phyloP scores from a whole-genome alignment of 1,140 invertebrate genomes.

The Dermatophagoides farinae region DNA sequence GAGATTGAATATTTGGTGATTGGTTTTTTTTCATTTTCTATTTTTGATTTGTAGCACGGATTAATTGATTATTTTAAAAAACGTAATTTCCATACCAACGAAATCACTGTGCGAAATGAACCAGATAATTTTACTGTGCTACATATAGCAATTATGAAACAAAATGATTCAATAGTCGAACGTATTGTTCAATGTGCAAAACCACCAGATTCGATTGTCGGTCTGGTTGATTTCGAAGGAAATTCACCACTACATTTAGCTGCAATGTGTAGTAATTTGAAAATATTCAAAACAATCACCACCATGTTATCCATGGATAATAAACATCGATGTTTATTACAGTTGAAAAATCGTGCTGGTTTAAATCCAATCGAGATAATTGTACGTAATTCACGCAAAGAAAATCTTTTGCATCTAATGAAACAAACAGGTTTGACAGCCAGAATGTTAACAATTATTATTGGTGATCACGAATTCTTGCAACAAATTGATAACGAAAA shows the following conservation, averaged over 20 bases:
- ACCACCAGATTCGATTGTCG: background rate
- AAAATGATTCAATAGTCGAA: background rate
- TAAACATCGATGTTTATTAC: too few relatives aligned
- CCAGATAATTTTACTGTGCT: slow-evolving; percentile 5
- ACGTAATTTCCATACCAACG: background rate
- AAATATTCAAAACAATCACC: background rate
- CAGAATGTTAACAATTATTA: background rate
- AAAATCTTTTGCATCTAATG: background rate
- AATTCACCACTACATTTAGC: slow-evolving; percentile 13
- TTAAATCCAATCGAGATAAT: slow-evolving; percentile 4
- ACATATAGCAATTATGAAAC: background rate
- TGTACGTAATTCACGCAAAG: background rate
- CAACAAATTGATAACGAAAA: background rate
- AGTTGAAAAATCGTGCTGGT: too few relatives aligned
- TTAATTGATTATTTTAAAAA: background rate
- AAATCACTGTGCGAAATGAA: background rate
- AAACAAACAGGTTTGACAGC: background rate
- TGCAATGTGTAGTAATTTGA: background rate
- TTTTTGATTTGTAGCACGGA: background rate
- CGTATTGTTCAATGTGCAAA: background rate
- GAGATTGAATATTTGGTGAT: background rate
- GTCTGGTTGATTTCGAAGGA: background rate
- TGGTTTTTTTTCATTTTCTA: background rate
- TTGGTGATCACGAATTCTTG: background rate
- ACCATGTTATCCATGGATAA: background rate